Base-by-base conservation (phyloP, 2,888 invertebrate species). In the Agrilus cyanescens region DNA sequence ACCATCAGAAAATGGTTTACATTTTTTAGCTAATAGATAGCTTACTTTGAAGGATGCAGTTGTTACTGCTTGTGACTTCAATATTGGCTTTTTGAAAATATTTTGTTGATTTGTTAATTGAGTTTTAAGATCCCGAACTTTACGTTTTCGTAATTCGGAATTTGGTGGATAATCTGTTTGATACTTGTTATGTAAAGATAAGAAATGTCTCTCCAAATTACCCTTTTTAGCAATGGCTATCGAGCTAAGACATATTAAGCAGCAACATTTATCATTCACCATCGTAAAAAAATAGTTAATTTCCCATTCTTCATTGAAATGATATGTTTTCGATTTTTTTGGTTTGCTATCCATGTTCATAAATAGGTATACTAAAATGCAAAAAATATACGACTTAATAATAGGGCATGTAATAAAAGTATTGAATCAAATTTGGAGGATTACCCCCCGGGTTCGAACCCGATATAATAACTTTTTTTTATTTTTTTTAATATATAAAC, bases 21-120 rank as follows among this genome's bases (percentile, higher is more conserved):
- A 48, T 46, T 48, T 48, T 40, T 41, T 49, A 34, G 46, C 47
- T 47, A 46, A 32, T 6, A 46, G 13, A 45, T 49, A 33, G 42
- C 42, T 48, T 39, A 46, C 48, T 45, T 49, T 45, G 45, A 49
- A 49, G 35, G 47, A 46, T 43, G 45, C 45, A 43, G 34, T 38
- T 33, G 48, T 48, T 32, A 46, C 46, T 36, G 41, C 38, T 25
- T 36, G 36, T 48, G 50, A 48, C 18, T 46, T 48, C 38, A 37
- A 48, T 18, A 41, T 46, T 15, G 44, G 43, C 38, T 46, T 48
- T 46, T 45, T 45, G 32, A 50, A 50, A 38, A 50, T 15, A 45
- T 45, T 48, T 50, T 50, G 44, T 48, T 46, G 48, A 34, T 7
- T 12, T 46, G 29, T 46, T 46, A 47, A 46, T 39, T 47, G 38